These are phyloP conservation scores for Cataglyphis hispanica DNA, from an alignment of 1,140 invertebrate species.

Conservation along the genomic window DNA sequence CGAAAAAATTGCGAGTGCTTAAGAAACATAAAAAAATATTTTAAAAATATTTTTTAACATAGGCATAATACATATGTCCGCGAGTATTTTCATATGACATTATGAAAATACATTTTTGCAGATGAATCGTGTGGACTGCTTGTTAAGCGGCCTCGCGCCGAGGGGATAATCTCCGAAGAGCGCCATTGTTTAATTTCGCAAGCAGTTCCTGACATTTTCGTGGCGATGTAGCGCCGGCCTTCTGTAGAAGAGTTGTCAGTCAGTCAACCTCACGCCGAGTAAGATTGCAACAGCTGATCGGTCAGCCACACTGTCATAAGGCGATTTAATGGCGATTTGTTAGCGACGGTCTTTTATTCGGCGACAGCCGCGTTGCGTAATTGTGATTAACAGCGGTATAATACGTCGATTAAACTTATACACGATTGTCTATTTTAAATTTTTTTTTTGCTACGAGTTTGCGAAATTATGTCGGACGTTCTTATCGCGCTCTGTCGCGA, in stretches of 20 bases:
- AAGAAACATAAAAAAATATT: background rate
- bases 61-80: background rate
- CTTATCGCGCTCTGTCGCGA: slow-evolving; percentile 8
- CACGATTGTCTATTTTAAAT: slow-evolving; percentile 19
- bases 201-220: slow-evolving; percentile 81
- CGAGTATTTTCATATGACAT: background rate
- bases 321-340: slow-evolving; percentile 57
- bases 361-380: slow-evolving; percentile 47
- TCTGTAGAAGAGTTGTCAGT: slow-evolving; percentile 76
- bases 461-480: slow-evolving; percentile 41
- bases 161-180: slow-evolving; percentile 55
- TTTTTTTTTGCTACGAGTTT: slow-evolving; percentile 21
- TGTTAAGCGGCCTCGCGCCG: background rate
- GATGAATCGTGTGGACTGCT: background rate
- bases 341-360: slow-evolving; percentile 50
- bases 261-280: slow-evolving; percentile 55
- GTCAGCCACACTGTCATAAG: slow-evolving; percentile 73
- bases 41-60: no score
- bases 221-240: slow-evolving; percentile 74
- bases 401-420: slow-evolving; percentile 50
- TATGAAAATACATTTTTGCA: slow-evolving; percentile 14
- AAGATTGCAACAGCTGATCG: slow-evolving; percentile 78
- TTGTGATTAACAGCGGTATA: slow-evolving; percentile 50
- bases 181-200: slow-evolving; percentile 75
- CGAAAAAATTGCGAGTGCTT: background rate